A percentile compares a stretch with the other conserved stretches of the same genome.
phyloP scores from a whole-genome alignment of 2,797 vertebrate species.

The Gallinago solitaria region DNA sequence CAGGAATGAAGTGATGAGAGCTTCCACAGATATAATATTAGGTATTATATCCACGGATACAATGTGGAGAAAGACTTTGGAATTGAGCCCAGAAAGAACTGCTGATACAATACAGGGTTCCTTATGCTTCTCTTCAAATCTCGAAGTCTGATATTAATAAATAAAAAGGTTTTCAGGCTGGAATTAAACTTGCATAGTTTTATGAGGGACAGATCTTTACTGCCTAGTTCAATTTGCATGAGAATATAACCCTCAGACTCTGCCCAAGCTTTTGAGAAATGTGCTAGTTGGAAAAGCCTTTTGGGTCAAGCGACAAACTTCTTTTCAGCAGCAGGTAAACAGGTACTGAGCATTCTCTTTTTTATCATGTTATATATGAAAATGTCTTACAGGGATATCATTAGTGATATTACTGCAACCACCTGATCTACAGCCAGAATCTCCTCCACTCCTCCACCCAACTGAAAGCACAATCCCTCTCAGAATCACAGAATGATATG shows the following conservation, averaged over 20 bases:
- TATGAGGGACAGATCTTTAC: background rate
- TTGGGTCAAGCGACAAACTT: background rate
- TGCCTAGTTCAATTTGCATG: background rate
- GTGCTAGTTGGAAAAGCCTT: background rate
- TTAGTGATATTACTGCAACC: background rate
- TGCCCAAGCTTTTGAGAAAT: background rate
- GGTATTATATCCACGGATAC: background rate
- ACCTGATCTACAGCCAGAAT: background rate
- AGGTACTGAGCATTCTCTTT: background rate
- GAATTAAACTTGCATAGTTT: slow-evolving; percentile 13
- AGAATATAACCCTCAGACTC: background rate
- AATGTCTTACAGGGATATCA: background rate
- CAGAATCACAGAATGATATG: too few species aligned
- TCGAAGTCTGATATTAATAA: slow-evolving; percentile 11
- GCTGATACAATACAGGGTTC: background rate
- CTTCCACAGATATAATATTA: background rate
- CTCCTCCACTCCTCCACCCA: background rate
- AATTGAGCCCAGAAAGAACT: slow-evolving; percentile 37
- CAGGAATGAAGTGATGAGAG: slow-evolving; percentile 11
- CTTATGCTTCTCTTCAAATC: slow-evolving; percentile 13
- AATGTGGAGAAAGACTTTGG: slow-evolving; percentile 12
- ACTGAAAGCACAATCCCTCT: background rate
- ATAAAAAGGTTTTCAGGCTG: background rate
- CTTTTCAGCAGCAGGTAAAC: background rate
- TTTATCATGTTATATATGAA: background rate